Conservation (phyloP, 2,888 invertebrate species). For the Cerastis rubricosa region DNA sequence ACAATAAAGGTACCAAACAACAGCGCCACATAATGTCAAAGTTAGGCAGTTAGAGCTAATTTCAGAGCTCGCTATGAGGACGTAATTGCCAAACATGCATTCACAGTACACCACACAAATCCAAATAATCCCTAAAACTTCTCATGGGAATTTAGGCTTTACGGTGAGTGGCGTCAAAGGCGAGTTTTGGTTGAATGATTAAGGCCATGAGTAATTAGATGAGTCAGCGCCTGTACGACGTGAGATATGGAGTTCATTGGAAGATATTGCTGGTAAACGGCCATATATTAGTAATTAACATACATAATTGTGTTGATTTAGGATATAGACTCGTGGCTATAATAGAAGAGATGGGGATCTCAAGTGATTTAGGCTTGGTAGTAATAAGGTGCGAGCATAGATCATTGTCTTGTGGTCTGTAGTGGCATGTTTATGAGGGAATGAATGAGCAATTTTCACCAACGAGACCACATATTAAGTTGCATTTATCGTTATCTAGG, state of each 20-base stretch:
- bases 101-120: slow-evolving; percentile 45
- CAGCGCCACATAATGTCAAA: slow-evolving; percentile 35
- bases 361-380: slow-evolving; percentile 7
- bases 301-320: slow-evolving; percentile 56
- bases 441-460: not conserved
- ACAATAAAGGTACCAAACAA: slow-evolving; percentile 12
- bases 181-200: slow-evolving; percentile 14
- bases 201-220: slow-evolving; percentile 41
- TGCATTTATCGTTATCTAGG: not conserved
- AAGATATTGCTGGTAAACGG: slow-evolving; percentile 49
- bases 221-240: slow-evolving; percentile 38
- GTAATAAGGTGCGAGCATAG: not conserved
- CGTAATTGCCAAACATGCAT: slow-evolving; percentile 60
- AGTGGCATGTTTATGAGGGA: not conserved
- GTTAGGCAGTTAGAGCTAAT: slow-evolving; percentile 45
- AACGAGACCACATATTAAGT: not conserved
- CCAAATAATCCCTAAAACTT: slow-evolving; percentile 19
- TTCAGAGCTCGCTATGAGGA: slow-evolving; percentile 24
- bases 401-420: not conserved
- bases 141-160: slow-evolving; percentile 20
- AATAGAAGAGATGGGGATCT: slow-evolving; percentile 34
- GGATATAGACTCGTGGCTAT: slow-evolving; percentile 17
- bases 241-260: slow-evolving; percentile 55
- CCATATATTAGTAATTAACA: slow-evolving; percentile 57
- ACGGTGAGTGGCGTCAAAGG: not conserved